Evolutionary conservation across 2,113 vertebrate species (phyloP), one percentile per base, ranked within the genome.

Genomic region (Hipposideros armiger): DNA sequence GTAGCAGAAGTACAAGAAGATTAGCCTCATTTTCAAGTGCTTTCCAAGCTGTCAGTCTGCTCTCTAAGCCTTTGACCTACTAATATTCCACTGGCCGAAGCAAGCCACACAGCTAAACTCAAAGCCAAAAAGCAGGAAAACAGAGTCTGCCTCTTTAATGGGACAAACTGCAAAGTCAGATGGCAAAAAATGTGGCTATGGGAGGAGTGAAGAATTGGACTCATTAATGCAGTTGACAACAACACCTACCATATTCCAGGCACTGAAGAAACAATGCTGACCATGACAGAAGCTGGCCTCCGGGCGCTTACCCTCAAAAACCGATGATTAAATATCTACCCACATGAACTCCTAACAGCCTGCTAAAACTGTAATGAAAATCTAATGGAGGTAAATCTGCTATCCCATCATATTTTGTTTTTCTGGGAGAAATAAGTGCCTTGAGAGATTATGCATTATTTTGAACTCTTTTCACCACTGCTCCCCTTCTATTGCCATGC

Each of bases 291-390:
- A 87, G 36, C 56, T 83, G 50, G 60, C 40, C 5, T 91, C 45
- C 54, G 78, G 11, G 30, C 56, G 80, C 11, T 90, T 78, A 42
- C 11, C 90, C 13, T 83, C 32, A 86, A 88, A 91, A 87, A 40
- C 1, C 47, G 24, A 70, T n/a, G 26, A 88, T 60, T 83, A 91
- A 78, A 89, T 22, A 83, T 83, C 45, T 3, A 78, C 14, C 47
- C 64, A 83, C 56, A 90, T 7, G 11, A 74, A 76, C 60, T 84
- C 56, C 30, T 69, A 28, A 40, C 28, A 93, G 60, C 24, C 50
- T 86, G 36, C 36, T 78, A 64, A 22, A 96, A 72, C 7, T 78
- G 13, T 58, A 91, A 93, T 62, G 50, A 87, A 93, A 82, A 94
- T 69, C 67, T 80, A 64, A 54, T 28, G 28, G 47, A 89, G 28